Evolutionary conservation across 1,140 invertebrate genomes (phyloP), one percentile per base, ranked within the genome.

Genomic region (Neodiprion lecontei): DNA sequence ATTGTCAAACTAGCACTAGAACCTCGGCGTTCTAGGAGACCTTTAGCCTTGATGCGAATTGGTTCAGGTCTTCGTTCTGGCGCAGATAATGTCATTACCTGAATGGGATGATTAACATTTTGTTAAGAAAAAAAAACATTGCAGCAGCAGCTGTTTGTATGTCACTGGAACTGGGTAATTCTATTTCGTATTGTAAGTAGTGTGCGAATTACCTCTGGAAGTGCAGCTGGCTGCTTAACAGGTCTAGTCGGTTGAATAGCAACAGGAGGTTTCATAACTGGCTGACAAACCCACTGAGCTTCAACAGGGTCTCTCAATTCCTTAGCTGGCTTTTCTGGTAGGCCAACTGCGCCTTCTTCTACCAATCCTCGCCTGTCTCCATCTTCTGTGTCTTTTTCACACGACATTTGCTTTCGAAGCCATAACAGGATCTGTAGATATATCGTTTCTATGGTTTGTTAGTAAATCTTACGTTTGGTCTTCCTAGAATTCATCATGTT

Each of bases 1-100:
- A 96, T 91, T 3, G 96, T 97, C 0, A 97, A 88, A 70, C 94
- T 96, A 7, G 96, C 96, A 84, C 95, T 97, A 10, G 96, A 97
- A 72, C 95, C 95, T 67, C 95, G 90, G 14, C 95, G 89, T 86
- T 96, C 94, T 10, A 95, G 83, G 1, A 95, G 83, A 65, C 93
- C 92, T 78, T 95, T 95, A 0, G 89, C 81, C 78, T 89, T 91
- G 40, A 91, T 86, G 17, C 89, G 87, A 72, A 91, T 87, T 17
- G 91, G 90, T 76, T 90, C 87, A 5, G 83, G 67, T 77, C 82
- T 80, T 67, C 79, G 74, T 50, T 53, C 74, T 40, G 75, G 74
- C 9, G 70, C 72, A 61, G 53, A 61, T 17, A 61, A 61, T 5
- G 53, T 61, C 53, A 61, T 61, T 17, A 61, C 11, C 53, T 61